phyloP scores from a whole-genome alignment of 1,140 invertebrate species.

The Stegodyphus dumicola region DNA sequence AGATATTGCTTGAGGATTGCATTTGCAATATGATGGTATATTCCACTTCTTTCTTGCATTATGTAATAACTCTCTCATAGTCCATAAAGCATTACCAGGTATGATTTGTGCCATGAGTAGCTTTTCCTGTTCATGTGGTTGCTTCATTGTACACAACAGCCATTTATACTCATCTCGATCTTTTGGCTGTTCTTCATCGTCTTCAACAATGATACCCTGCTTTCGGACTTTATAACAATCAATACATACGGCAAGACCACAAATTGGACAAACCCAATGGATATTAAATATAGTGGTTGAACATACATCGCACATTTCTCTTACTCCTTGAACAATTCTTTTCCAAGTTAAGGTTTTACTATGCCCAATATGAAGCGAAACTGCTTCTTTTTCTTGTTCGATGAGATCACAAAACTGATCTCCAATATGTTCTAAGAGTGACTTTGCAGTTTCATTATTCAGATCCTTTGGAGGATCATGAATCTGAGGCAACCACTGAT shows the following conservation, averaged over 20 bases:
- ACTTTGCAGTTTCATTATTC: slow-evolving; percentile 88
- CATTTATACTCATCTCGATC: slow-evolving; percentile 83
- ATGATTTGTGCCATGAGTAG: slow-evolving; percentile 97
- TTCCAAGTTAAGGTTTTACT: slow-evolving; percentile 89
- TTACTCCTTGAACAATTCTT: slow-evolving; percentile 91
- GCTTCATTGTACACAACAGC: slow-evolving; percentile 87
- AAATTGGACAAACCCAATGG: slow-evolving; percentile 97
- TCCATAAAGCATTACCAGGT: slow-evolving; percentile 83
- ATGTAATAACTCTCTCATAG: slow-evolving; percentile 82
- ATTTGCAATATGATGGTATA: slow-evolving; percentile 73
- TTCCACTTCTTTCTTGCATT: slow-evolving; percentile 80
- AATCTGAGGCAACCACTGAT: slow-evolving; percentile 78
- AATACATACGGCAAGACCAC: slow-evolving; percentile 96
- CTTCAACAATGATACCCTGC: slow-evolving; percentile 68
- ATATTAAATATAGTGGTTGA: slow-evolving; percentile 97
- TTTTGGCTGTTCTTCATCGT: slow-evolving; percentile 65
- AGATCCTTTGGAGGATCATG: slow-evolving; percentile 77
- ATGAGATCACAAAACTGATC: slow-evolving; percentile 96
- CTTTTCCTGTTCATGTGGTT: slow-evolving; percentile 82
- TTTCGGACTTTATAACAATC: slow-evolving; percentile 90
- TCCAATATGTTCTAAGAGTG: slow-evolving; percentile 88
- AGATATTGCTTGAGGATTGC: neutral
- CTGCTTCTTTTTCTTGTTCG: slow-evolving; percentile 89
- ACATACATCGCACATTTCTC: slow-evolving; percentile 98
- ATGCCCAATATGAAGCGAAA: slow-evolving; percentile 76